A percentile compares a stretch with the other conserved stretches of the same genome.
Conservation (phyloP, 2,888 invertebrate genomes). For the Agrochola macilenta region DNA sequence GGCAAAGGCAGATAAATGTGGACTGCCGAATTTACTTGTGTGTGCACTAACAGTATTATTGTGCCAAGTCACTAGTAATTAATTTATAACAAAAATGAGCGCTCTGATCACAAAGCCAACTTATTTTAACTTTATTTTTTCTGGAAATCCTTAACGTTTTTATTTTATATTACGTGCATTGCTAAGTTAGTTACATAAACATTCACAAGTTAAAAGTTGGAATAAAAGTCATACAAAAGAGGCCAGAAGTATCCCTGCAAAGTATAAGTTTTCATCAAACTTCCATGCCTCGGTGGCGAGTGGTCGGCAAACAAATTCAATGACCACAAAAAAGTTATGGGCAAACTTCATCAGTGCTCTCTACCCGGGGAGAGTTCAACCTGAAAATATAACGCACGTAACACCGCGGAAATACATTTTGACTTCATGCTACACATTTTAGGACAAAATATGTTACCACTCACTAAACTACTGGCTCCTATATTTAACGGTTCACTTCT, state of each 20-base stretch:
- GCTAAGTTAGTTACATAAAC: constrained; percentile 65
- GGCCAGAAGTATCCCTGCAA: constrained; percentile 70
- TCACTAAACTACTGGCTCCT: too few species aligned
- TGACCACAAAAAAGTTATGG: constrained; percentile 83
- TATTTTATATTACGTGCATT: constrained; percentile 57
- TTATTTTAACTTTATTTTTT: too few species aligned
- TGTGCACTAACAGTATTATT: background rate
- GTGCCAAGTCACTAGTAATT: background rate
- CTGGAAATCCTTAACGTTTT: constrained; percentile 1
- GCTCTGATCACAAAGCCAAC: background rate
- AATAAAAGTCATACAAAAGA: constrained; percentile 78
- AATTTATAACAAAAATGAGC: background rate
- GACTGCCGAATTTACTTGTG: background rate
- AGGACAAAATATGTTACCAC: background rate
- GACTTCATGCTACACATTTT: constrained; percentile 48
- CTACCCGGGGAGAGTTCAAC: constrained; percentile 67
- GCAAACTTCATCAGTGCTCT: constrained; percentile 76
- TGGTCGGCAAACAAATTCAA: constrained; percentile 86
- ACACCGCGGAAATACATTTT: constrained; percentile 60
- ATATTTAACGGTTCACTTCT: too few species aligned
- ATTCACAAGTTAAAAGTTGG: constrained; percentile 70
- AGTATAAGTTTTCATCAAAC: constrained; percentile 84
- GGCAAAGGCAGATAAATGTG: constrained; percentile 6
- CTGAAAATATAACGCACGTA: constrained; percentile 70
- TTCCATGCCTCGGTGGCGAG: constrained; percentile 78